These are phyloP conservation scores for Drosophila ambigua DNA, from an alignment of 1,140 invertebrate species.

Conservation along the genomic window DNA sequence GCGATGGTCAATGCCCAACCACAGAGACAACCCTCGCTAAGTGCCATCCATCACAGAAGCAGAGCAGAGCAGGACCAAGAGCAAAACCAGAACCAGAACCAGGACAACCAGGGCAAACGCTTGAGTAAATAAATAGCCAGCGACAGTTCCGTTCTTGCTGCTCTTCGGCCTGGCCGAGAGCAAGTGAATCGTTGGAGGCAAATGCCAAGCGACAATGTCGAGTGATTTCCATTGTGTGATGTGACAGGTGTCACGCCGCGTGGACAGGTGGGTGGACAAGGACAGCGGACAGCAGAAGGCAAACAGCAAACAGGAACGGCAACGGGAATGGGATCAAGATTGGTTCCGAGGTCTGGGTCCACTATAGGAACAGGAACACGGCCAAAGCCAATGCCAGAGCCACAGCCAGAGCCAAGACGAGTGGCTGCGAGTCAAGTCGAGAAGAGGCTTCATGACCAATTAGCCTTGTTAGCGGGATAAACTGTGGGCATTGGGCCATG, in stretches of 20 bases:
- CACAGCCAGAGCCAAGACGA: constrained; percentile 25
- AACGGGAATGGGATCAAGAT: too few relatives aligned
- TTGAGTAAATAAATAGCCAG: constrained; percentile 69
- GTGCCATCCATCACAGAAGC: constrained; percentile 46
- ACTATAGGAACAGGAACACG: constrained; percentile 1
- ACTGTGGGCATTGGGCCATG: constrained; percentile 67
- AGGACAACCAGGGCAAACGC: constrained; percentile 44
- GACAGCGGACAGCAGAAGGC: constrained; percentile 11
- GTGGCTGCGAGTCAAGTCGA: constrained; percentile 41
- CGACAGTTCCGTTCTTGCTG: constrained; percentile 25
- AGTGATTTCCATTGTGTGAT: constrained; percentile 81
- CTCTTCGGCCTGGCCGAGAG: constrained; percentile 15
- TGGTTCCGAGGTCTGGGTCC: neutral
- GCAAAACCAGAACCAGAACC: constrained; percentile 42
- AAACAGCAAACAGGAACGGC: constrained; percentile 14
- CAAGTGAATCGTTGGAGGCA: constrained; percentile 31
- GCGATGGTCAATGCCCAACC: constrained; percentile 14
- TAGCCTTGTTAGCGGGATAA: constrained; percentile 81
- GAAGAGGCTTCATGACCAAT: constrained; percentile 74
- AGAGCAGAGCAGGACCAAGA: constrained; percentile 36
- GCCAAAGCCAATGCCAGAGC: constrained; percentile 17
- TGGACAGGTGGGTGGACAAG: constrained; percentile 52
- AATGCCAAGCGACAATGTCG: constrained; percentile 70
- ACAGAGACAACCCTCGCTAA: constrained; percentile 35
- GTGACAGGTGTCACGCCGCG: constrained; percentile 74